phyloP scores from a whole-genome alignment of 1,140 invertebrate genomes.

The Drosophila erecta region DNA sequence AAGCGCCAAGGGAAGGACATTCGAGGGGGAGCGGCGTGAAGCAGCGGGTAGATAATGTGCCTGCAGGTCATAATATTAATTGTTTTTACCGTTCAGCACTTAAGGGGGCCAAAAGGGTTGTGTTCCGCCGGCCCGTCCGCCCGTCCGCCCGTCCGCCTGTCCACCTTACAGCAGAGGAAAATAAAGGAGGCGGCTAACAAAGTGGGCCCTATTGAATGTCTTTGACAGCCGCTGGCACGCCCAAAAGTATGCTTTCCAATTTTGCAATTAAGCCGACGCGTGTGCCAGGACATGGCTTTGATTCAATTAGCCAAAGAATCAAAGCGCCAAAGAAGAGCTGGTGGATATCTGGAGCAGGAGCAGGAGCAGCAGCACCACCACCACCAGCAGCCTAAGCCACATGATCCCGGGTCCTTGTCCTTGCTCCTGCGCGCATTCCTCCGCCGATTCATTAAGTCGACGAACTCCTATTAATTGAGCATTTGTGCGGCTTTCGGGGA shows the following conservation, averaged over 20 bases:
- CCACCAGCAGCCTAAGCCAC: conserved; percentile 47
- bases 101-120: conserved; percentile 61
- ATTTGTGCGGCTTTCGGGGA: conserved; percentile 68
- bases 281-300: conserved; percentile 64
- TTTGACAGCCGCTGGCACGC: conserved; percentile 65
- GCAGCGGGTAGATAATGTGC: conserved; percentile 66
- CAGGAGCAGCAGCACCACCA: conserved; percentile 8
- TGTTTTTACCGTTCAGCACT: conserved; percentile 71
- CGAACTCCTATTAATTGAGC: conserved; percentile 80
- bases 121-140: conserved; percentile 18
- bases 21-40: conserved; percentile 2
- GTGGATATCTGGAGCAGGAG: conserved; percentile 8
- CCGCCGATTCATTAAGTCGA: conserved; percentile 66
- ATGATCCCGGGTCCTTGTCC: conserved; percentile 61
- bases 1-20: neutral
- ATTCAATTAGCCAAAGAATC: conserved; percentile 69
- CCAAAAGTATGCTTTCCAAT: conserved; percentile 74
- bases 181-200: conserved; percentile 7
- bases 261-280: conserved; percentile 70
- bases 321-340: conserved; percentile 7
- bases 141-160: conserved; percentile 31
- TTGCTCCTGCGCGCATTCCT: conserved; percentile 16
- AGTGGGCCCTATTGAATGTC: conserved; percentile 59
- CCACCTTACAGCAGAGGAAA: conserved; percentile 20
- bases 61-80: conserved; percentile 81